A percentile compares a stretch with the other conserved stretches of the same genome.
phyloP scores from a whole-genome alignment of 2,113 vertebrate species.

The Cynocephalus volans region DNA sequence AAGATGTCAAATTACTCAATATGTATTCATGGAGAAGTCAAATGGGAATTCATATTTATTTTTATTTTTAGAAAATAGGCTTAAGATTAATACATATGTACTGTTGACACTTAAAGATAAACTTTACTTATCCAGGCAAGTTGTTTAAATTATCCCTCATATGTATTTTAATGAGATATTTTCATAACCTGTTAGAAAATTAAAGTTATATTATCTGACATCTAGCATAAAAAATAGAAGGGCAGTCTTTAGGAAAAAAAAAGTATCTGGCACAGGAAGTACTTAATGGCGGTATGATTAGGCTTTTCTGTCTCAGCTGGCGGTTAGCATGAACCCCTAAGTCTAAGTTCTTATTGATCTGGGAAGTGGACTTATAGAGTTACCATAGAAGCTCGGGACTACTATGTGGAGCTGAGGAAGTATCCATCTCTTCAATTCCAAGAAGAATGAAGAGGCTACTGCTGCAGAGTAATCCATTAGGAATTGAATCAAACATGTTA shows the following conservation, averaged over 20 bases:
- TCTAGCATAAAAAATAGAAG: constrained; percentile 43
- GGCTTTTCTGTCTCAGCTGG: neutral
- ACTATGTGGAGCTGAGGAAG: neutral
- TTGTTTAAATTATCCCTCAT: neutral
- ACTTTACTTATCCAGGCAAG: constrained; percentile 6
- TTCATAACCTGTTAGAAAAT: constrained; percentile 52
- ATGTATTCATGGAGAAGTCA: neutral
- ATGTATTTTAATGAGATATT: constrained; percentile 13
- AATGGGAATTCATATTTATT: neutral
- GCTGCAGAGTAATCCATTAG: neutral
- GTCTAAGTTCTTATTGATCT: neutral
- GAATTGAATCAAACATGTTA: neutral
- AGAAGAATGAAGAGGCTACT: neutral
- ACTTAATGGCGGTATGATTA: neutral
- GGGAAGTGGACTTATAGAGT: neutral
- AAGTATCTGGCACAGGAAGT: neutral
- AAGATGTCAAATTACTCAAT: neutral
- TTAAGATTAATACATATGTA: neutral
- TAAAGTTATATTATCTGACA: neutral
- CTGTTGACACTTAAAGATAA: neutral
- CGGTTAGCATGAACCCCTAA: neutral
- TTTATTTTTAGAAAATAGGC: neutral
- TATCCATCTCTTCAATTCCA: neutral
- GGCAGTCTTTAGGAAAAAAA: neutral
- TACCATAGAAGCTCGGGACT: neutral